Percentiles rank a stretch among this genome's conserved stretches.
Evolutionary conservation across 2,113 vertebrate species (phyloP).

Genomic region (Bubo bubo): DNA sequence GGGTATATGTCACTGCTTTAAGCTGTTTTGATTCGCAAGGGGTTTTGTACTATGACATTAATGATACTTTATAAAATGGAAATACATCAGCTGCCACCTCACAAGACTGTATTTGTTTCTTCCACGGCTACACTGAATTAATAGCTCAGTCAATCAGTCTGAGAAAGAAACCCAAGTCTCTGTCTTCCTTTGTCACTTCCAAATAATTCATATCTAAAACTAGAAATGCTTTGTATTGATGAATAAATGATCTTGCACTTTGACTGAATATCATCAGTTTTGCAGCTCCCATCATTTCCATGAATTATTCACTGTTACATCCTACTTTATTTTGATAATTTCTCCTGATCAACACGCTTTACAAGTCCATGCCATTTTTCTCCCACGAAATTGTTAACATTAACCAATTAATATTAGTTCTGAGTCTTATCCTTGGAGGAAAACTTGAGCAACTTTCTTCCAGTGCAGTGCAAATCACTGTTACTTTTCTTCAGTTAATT

Average conservation of each 20-base stretch:
- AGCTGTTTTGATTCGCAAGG: background rate
- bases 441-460: background rate
- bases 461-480: background rate
- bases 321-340: background rate
- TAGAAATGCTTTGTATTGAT: background rate
- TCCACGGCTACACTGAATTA: background rate
- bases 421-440: background rate
- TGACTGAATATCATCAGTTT: background rate
- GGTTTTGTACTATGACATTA: background rate
- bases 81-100: background rate
- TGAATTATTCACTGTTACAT: background rate
- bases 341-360: background rate
- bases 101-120: constrained; percentile 1
- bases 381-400: background rate
- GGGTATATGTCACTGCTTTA: background rate
- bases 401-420: background rate
- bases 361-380: background rate
- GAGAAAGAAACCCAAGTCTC: background rate
- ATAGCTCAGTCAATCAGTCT: constrained; percentile 38
- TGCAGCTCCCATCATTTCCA: background rate
- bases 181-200: background rate
- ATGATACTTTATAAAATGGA: constrained; percentile 11
- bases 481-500: background rate
- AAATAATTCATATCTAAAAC: background rate
- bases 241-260: background rate